Evolutionary conservation across 2,888 invertebrate species (phyloP).

Genomic region (Melitaea athalia): DNA sequence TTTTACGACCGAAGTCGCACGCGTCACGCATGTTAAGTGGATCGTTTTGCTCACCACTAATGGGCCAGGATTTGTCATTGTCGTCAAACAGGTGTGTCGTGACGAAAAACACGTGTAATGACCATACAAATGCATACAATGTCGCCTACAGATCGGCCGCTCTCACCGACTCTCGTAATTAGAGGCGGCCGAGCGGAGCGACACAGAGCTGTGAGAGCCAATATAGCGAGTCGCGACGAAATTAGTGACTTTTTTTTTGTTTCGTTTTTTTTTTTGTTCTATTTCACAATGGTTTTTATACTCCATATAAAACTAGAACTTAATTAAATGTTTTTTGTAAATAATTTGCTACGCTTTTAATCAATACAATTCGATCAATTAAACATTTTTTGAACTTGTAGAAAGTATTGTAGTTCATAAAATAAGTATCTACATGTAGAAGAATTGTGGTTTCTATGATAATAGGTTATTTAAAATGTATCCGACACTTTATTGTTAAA

Average conservation of each 20-base stretch:
- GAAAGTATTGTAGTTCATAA: neutral
- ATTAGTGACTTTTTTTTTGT: conserved; percentile 28
- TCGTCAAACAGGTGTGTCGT: conserved; percentile 65
- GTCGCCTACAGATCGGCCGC: conserved; percentile 58
- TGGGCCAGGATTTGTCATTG: conserved; percentile 58
- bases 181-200: conserved; percentile 54
- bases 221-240: conserved; percentile 30
- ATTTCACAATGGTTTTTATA: conserved; percentile 7
- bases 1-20: conserved; percentile 33
- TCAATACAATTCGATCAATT: neutral
- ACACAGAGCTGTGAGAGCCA: conserved; percentile 43
- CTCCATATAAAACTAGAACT: neutral
- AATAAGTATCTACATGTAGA: neutral
- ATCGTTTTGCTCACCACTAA: conserved; percentile 54
- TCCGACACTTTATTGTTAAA: too few species aligned
- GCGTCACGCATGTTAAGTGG: conserved; percentile 40
- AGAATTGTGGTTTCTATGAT: too few species aligned
- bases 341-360: neutral
- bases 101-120: conserved; percentile 64
- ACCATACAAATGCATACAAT: conserved; percentile 64
- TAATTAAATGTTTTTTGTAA: conserved; percentile 1
- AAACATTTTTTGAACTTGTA: neutral
- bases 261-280: conserved; percentile 7
- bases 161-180: conserved; percentile 57
- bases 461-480: too few species aligned